These are phyloP conservation scores for Malurus alboscapulatus DNA, from an alignment of 2,113 vertebrate genomes.

Conservation along the genomic window DNA sequence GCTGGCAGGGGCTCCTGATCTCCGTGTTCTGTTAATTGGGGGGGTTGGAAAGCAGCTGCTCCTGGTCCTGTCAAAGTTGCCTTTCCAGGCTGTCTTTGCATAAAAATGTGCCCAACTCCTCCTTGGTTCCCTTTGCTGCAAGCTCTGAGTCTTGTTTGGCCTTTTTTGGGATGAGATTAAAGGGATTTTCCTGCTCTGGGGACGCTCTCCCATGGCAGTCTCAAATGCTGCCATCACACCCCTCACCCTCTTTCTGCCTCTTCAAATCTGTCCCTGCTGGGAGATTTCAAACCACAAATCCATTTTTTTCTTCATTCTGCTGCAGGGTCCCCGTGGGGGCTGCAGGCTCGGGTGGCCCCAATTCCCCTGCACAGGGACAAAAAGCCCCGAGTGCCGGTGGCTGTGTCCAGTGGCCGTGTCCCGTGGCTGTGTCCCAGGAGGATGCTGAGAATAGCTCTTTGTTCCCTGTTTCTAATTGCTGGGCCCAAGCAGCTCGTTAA, in stretches of 20 bases:
- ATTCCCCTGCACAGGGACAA: background rate
- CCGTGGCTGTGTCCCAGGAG: background rate
- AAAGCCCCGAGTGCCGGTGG: background rate
- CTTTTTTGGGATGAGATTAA: background rate
- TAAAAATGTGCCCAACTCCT: background rate
- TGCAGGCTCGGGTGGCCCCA: background rate
- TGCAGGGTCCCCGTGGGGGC: accelerated
- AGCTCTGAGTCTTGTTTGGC: background rate
- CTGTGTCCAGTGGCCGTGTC: background rate
- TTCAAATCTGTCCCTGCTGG: background rate
- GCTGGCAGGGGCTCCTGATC: background rate
- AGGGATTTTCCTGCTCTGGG: background rate
- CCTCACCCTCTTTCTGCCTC: background rate
- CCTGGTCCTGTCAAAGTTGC: background rate
- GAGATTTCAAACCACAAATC: background rate
- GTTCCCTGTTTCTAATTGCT: background rate
- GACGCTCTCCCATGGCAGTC: background rate
- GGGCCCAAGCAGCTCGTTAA: conserved; percentile 16
- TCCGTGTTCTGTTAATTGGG: accelerated
- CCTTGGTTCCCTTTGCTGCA: background rate
- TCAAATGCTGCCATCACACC: background rate
- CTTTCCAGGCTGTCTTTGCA: background rate
- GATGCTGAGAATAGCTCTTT: conserved; percentile 36
- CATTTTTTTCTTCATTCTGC: background rate
- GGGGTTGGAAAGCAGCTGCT: background rate